A percentile compares a stretch with the other conserved stretches of the same genome.
Conservation (phyloP, 2,113 vertebrate species). For the Chionodraco myersi region DNA sequence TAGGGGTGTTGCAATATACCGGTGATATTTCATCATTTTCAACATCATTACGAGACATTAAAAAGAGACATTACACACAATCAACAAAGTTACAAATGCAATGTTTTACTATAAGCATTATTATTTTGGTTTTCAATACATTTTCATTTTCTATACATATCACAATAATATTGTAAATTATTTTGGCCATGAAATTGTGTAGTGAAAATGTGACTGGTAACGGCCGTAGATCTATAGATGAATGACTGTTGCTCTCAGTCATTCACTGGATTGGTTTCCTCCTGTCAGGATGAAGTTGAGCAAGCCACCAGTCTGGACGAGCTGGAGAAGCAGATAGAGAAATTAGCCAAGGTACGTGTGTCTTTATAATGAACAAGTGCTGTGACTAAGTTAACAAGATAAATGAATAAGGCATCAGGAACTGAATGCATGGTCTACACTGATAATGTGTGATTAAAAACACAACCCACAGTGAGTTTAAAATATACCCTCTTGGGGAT, state of each 20-base stretch:
- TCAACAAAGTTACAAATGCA: too few relatives aligned
- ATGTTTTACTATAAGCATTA: too few relatives aligned
- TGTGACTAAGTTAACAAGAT: constrained; percentile 2
- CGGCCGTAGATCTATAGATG: too few relatives aligned
- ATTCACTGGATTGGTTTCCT: constrained; percentile 8
- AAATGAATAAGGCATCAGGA: constrained; percentile 9
- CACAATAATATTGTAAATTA: too few relatives aligned
- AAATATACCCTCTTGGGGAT: constrained; percentile 16
- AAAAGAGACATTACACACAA: too few relatives aligned
- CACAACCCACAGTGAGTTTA: neutral
- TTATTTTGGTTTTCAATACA: neutral
- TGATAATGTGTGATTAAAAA: constrained; percentile 26
- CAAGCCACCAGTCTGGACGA: constrained; percentile 95
- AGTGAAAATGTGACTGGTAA: too few relatives aligned
- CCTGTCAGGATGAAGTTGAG: constrained; percentile 92
- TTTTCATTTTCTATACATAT: neutral
- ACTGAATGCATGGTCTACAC: constrained; percentile 27
- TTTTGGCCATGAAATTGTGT: too few relatives aligned
- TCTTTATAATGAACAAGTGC: constrained; percentile 14
- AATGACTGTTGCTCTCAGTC: neutral
- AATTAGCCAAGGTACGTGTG: constrained; percentile 91
- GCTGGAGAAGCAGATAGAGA: constrained; percentile 98
- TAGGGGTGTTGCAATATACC: too few relatives aligned
- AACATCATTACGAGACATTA: too few relatives aligned
- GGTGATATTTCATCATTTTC: too few relatives aligned